phyloP scores from a whole-genome alignment of 1,140 invertebrate genomes.

The Euwallacea similis region DNA sequence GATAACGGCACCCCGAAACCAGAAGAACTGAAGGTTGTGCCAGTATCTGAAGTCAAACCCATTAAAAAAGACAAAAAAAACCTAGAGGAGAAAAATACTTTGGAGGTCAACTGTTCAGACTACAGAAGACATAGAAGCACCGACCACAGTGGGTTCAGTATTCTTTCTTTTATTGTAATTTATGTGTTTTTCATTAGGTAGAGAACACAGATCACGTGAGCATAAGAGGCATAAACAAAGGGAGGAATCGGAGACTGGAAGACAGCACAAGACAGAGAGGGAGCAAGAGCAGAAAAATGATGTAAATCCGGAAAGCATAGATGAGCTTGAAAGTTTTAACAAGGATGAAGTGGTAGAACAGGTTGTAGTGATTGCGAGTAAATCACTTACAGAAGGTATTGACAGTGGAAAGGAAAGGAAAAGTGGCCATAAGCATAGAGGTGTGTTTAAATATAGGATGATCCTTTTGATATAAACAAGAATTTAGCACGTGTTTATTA shows the following conservation, averaged over 20 bases:
- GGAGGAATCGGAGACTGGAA: conserved; percentile 21
- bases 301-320: not conserved
- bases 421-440: conserved; percentile 7
- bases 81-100: conserved; percentile 42
- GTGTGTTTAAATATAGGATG: conserved; percentile 1
- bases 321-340: conserved; percentile 4
- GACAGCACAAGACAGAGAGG: conserved; percentile 19
- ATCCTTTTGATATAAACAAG: not conserved
- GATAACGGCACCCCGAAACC: conserved; percentile 48
- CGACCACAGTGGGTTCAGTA: conserved; percentile 28
- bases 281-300: conserved; percentile 21
- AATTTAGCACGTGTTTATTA: too few relatives aligned
- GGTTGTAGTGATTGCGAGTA: conserved; percentile 1
- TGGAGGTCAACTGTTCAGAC: conserved; percentile 43
- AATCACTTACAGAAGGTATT: conserved; percentile 12
- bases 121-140: conserved; percentile 43
- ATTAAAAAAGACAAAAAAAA: conserved; percentile 47
- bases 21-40: conserved; percentile 45
- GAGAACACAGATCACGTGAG: conserved; percentile 26
- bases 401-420: not conserved
- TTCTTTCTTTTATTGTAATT: not conserved
- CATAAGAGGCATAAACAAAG: conserved; percentile 17
- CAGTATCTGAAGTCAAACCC: conserved; percentile 49
- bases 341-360: conserved; percentile 11
- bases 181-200: conserved; percentile 15